Percentiles rank a stretch among this genome's conserved stretches.
These are phyloP conservation scores for Patella caerulea DNA, from an alignment of 2,888 invertebrate species.

Conservation along the genomic window DNA sequence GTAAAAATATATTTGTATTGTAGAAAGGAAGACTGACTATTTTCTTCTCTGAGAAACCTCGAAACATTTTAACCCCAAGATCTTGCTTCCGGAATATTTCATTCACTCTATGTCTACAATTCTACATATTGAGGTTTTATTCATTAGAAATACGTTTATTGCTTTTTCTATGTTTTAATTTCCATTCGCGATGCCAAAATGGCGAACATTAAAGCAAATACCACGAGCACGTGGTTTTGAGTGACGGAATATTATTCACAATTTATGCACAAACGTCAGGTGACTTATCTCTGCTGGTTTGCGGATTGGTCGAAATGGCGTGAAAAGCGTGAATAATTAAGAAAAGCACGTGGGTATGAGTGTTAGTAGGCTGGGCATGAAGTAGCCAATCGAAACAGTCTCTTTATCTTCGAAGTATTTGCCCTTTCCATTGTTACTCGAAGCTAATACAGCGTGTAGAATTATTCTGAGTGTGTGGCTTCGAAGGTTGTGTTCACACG, in stretches of 20 bases:
- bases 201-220: too few species aligned
- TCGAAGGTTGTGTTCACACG: constrained; percentile 42
- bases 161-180: too few species aligned
- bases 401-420: constrained; percentile 23
- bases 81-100: too few species aligned
- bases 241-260: not conserved
- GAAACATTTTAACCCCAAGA: too few species aligned
- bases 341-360: constrained; percentile 63
- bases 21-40: too few species aligned
- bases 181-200: too few species aligned
- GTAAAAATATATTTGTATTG: too few species aligned
- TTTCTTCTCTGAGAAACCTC: too few species aligned
- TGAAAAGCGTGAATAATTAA: constrained; percentile 49
- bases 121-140: too few species aligned
- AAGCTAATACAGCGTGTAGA: constrained; percentile 61
- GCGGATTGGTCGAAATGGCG: constrained; percentile 30
- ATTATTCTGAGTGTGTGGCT: constrained; percentile 61
- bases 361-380: constrained; percentile 38
- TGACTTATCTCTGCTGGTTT: constrained; percentile 18
- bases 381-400: constrained; percentile 11
- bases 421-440: constrained; percentile 53
- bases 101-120: too few species aligned
- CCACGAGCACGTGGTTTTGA: not conserved
- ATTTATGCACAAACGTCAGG: constrained; percentile 15
- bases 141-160: too few species aligned